Base-by-base conservation (phyloP, 1,140 invertebrate genomes). In the Diorhabda sublineata region DNA sequence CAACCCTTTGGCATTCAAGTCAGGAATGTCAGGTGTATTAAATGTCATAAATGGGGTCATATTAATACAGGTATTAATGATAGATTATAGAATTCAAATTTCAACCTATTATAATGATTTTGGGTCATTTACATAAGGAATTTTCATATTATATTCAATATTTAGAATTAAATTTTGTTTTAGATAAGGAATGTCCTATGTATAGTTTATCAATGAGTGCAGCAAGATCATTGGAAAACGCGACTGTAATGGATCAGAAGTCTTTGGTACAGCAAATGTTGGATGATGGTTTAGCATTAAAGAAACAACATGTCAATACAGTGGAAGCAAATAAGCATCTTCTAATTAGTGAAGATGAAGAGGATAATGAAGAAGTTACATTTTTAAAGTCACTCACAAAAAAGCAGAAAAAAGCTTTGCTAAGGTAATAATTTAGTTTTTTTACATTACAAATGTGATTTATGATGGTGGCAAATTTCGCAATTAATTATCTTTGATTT, bases 21-120 rank as follows among this genome's bases (percentile, higher is more conserved):
- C 0, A 84, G 97, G 52, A 99, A 99, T 86, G 97, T 99, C 0
- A 86, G 97, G 11, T 99, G 98, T 79, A 95, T 99, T 45, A 98
- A 99, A 81, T 99, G 98, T 81, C 93, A 98, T 76, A 98, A 98
- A 81, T 99, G 98, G 97, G 98, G 98, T 4, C 98, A 99, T 79
- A 96, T 99, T 58, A 99, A 99, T 81, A 99, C 98, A 79, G 97
- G 96, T 89, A 66, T 8, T 26, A 26, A 26, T 26, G 26, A 26
- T 26, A 26, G 26, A 9, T 6, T 52, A 52, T 52, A 9, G 8
- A 6, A 52, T 9, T 52, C 8, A 52, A 52, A 52, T 52, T 52
- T 52, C 45, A 52, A 6, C 5, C 5, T 5, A 52, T 6, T 52
- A 52, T 6, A 52, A 52, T 52, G 45, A 52, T 45, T 63, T 4